These are phyloP conservation scores for Arion vulgaris DNA, from an alignment of 1,140 invertebrate genomes.

Conservation along the genomic window DNA sequence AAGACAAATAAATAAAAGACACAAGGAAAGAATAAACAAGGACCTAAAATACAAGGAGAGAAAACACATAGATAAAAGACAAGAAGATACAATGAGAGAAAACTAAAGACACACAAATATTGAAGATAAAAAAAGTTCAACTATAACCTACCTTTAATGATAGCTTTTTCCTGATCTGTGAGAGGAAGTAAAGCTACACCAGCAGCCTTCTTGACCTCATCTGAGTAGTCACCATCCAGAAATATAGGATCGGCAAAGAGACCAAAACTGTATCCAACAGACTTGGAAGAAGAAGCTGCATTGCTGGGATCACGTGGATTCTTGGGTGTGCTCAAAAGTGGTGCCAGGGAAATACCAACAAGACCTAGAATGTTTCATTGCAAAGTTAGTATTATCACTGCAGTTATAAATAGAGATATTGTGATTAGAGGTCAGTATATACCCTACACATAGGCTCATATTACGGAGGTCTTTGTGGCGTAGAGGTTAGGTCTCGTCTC, in stretches of 20 bases:
- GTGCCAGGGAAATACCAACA: slow-evolving; percentile 58
- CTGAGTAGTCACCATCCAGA: slow-evolving; percentile 57
- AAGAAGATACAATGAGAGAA: no score
- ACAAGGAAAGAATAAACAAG: no score
- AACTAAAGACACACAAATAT: no score
- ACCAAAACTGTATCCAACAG: slow-evolving; percentile 54
- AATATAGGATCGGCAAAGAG: slow-evolving; percentile 59
- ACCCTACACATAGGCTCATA: neutral
- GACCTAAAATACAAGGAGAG: no score
- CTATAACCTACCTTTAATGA: slow-evolving; percentile 22
- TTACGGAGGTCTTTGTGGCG: no score
- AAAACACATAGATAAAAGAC: no score
- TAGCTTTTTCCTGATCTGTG: slow-evolving; percentile 48
- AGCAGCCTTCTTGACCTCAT: slow-evolving; percentile 51
- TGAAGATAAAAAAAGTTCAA: no score
- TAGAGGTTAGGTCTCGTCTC: no score
- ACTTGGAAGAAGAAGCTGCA: slow-evolving; percentile 41
- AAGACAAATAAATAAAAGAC: no score
- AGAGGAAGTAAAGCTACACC: slow-evolving; percentile 36
- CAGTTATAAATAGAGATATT: no score
- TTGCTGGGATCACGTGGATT: slow-evolving; percentile 45
- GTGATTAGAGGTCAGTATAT: no score
- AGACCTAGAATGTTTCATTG: slow-evolving; percentile 42
- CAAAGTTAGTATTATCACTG: no score
- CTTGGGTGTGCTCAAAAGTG: slow-evolving; percentile 56